Evolutionary conservation across 1,140 invertebrate genomes (phyloP), one percentile per base, ranked within the genome.

Genomic region (Danaus melanippus): DNA sequence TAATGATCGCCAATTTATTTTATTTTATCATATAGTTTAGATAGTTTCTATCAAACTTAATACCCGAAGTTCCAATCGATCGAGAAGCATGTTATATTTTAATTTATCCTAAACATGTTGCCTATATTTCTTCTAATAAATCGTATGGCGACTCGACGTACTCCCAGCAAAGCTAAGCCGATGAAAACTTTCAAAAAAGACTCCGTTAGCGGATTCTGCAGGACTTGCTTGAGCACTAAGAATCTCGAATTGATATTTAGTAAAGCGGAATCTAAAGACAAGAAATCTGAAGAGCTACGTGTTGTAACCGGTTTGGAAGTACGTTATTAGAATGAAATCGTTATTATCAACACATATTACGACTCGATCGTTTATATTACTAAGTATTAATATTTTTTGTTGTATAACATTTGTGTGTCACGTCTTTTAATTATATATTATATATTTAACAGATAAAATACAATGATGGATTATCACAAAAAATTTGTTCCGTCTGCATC

Each of bases 391-490:
- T 32, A 7, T 3, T 32, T 7, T 8, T 7, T 4, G 21, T 8
- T 2, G 6, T 32, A 32, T 7, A 32, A 7, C 6, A 32, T 32
- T 32, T 1, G 4, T 50, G 11, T 10, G 10, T 40, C 4, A 9
- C 11, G 10, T 39, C 50, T 12, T 32, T 3, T 6, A 17, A 51
- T 39, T 12, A 32, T 47, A 42, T 40, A 49, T n/a, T 12, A 49
- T 10, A 43, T 42, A 1, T 21, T 39, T 78, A 74, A 9, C 66
- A 84, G 78, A 69, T 84, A 1, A 66, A 73, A 64, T 53, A 58
- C 5, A 69, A 84, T 21, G 80, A 84, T 68, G 73, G 74, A 2
- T 55, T 79, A 3, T 71, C 79, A 12, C 76, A 83, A 58, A 75
- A 74, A 47, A 83, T 83, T 10, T 83, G 79, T 21, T 53, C 48